Evolutionary conservation across 2,888 invertebrate species (phyloP).

Genomic region (Helleia helle): DNA sequence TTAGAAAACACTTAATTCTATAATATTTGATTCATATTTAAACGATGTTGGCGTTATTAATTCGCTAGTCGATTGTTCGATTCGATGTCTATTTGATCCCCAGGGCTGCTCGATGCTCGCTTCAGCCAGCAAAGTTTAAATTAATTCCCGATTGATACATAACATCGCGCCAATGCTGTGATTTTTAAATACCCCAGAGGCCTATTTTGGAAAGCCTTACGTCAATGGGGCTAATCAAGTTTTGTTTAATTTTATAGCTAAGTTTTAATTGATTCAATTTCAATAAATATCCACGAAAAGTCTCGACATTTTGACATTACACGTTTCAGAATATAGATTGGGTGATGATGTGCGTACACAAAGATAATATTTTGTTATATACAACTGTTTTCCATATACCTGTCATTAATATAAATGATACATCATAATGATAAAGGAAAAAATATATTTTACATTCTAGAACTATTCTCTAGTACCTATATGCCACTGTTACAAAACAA

Average conservation of each 20-base stretch:
- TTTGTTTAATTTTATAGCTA: conserved; percentile 26
- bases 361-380: too few relatives aligned
- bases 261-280: conserved; percentile 20
- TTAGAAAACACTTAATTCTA: conserved; percentile 32
- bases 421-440: too few relatives aligned
- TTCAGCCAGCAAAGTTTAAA: conserved; percentile 66
- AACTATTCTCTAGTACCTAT: too few relatives aligned
- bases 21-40: conserved; percentile 39
- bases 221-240: conserved; percentile 23
- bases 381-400: too few relatives aligned
- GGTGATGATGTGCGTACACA: too few relatives aligned
- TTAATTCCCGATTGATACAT: conserved; percentile 68
- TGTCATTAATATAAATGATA: too few relatives aligned
- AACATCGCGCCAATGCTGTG: conserved; percentile 47
- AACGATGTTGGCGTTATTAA: conserved; percentile 44
- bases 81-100: conserved; percentile 61
- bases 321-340: too few relatives aligned
- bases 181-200: conserved; percentile 48
- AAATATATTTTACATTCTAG: too few relatives aligned
- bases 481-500: conserved; percentile 2
- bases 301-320: too few relatives aligned
- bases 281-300: too few relatives aligned
- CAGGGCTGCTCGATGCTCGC: conserved; percentile 50
- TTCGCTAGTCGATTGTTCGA: conserved; percentile 62
- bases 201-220: conserved; percentile 29